Percentiles rank a stretch among this genome's conserved stretches.
phyloP scores from a whole-genome alignment of 2,113 vertebrate species.

The Notothenia coriiceps region DNA sequence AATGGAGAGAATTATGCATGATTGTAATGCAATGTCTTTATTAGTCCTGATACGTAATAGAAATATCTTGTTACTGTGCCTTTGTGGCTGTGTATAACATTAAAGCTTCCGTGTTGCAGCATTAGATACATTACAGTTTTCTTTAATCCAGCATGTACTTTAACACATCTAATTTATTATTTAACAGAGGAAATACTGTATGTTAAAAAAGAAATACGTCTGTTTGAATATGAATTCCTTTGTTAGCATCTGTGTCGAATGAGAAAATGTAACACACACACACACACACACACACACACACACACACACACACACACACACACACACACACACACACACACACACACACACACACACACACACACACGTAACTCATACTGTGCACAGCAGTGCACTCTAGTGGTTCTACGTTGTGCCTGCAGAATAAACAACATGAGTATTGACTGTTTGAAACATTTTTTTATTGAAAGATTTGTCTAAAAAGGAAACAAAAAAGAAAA shows the following conservation, averaged over 20 bases:
- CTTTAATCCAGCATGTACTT: neutral
- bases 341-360: too few species aligned
- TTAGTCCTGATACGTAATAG: conserved; percentile 37
- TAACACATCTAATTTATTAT: neutral
- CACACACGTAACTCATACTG: too few species aligned
- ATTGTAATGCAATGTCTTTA: conserved; percentile 30
- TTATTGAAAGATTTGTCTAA: conserved; percentile 99
- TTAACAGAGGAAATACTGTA: neutral
- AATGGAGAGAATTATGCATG: conserved; percentile 39
- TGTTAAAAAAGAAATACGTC: neutral
- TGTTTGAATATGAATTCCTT: neutral
- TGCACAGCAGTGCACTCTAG: conserved; percentile 44
- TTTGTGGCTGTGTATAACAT: conserved; percentile 1
- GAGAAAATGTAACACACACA: neutral
- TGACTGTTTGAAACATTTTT: conserved; percentile 70
- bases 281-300: neutral
- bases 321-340: neutral
- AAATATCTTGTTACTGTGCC: conserved; percentile 17
- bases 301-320: neutral
- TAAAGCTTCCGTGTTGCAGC: neutral
- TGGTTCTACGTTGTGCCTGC: conserved; percentile 13
- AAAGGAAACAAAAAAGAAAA: conserved; percentile 88
- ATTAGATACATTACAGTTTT: neutral
- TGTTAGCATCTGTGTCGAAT: neutral
- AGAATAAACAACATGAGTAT: neutral